Evolutionary conservation across 2,113 vertebrate genomes (phyloP), one percentile per base, ranked within the genome.

Genomic region (Halichoerus grypus): DNA sequence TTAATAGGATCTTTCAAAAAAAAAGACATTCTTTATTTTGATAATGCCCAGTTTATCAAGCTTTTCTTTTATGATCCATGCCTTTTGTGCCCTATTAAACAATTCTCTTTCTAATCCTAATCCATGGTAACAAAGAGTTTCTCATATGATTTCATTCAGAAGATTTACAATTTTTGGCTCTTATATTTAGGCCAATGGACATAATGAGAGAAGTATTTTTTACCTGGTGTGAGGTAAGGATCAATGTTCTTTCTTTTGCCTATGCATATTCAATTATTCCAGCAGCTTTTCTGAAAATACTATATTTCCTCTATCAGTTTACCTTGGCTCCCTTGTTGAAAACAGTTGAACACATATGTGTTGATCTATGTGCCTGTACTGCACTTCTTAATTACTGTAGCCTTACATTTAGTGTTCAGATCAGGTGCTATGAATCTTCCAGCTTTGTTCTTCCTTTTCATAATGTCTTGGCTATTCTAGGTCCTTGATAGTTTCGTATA

Each of bases 141-240:
- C 74, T 79, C n/a, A 18, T 49, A 36, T 86, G 46, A 90, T 95
- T 90, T 93, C 53, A 88, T 89, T 36, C 26, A 89, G 69, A 72
- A 88, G 69, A 95, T 79, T 89, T 55, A 89, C 83, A 79, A 71
- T 72, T 96, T 96, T 97, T 93, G 92, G 76, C 19, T 72, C 33
- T 74, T 89, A 82, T 39, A 33, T 42, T 81, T 89, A 82, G 33
- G 53, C 42, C 42, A 31, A 33, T 79, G 83, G 31, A 22, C 46
- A 63, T 69, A 82, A 82, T 82, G 31, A 88, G 22, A 46, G 57
- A 67, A 46, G 22, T 57, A 71, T 61, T 69, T 46, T 72, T 36
- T 88, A 81, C 26, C 24, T 61, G 39, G 24, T 39, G 67, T 6
- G 9, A 80, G 59, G 31, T 53, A 91, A 94, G 36, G 49, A 31